A percentile compares a stretch with the other conserved stretches of the same genome.
Evolutionary conservation across 2,113 vertebrate genomes (phyloP).

Genomic region (Eulacestoma nigropectus): DNA sequence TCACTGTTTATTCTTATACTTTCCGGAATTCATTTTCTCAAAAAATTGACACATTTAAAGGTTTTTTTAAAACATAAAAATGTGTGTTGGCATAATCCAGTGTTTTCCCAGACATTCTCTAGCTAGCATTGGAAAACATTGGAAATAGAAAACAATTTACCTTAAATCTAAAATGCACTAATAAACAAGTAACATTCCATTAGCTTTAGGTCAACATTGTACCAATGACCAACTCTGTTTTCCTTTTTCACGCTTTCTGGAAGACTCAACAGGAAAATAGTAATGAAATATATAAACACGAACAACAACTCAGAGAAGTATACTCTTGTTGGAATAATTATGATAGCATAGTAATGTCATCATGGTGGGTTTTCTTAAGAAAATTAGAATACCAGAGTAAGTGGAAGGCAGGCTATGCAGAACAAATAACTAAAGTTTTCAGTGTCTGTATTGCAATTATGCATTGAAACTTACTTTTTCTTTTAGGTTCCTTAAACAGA

Average conservation of each 20-base stretch:
- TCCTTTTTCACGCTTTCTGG: background rate
- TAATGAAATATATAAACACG: background rate
- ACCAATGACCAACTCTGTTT: background rate
- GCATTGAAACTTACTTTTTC: background rate
- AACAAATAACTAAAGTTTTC: background rate
- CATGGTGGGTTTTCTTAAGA: background rate
- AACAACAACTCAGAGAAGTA: background rate
- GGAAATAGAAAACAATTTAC: background rate
- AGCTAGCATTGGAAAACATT: background rate
- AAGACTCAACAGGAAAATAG: background rate
- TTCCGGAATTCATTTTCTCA: accelerated
- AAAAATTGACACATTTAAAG: background rate
- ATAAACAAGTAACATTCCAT: background rate
- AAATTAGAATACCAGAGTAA: background rate
- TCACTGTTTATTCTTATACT: background rate
- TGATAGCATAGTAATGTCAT: background rate
- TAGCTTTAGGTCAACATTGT: background rate
- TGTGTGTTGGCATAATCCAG: background rate
- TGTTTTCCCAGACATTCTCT: background rate
- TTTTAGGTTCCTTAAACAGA: background rate
- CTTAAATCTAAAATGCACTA: background rate
- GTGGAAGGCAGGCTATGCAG: background rate
- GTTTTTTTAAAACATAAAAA: background rate
- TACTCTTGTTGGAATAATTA: background rate
- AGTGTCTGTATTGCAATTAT: background rate